These are phyloP conservation scores for Cremastinae sp. DNA, from an alignment of 2,888 invertebrate species.

Conservation along the genomic window DNA sequence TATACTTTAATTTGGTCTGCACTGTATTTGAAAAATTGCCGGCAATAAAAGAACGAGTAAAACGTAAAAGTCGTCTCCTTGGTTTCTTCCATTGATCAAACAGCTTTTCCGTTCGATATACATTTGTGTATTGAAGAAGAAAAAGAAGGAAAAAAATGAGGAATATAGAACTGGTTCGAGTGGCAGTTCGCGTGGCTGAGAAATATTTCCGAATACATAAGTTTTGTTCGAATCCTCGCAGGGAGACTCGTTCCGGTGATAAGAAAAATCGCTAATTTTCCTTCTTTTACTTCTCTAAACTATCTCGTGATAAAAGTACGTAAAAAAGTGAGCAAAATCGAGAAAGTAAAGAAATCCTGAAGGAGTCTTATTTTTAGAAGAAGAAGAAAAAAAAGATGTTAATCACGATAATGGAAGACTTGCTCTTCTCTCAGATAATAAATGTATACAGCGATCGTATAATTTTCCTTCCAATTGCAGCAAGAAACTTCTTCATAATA, in stretches of 20 bases:
- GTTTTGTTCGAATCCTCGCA: constrained; percentile 21
- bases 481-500: constrained; percentile 36
- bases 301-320: constrained; percentile 34
- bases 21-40: no score
- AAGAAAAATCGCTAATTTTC: background rate
- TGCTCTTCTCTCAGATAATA: constrained; percentile 14
- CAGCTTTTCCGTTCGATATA: constrained; percentile 26
- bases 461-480: constrained; percentile 19
- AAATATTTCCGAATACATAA: background rate
- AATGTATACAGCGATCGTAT: constrained; percentile 26
- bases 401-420: constrained; percentile 51
- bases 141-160: background rate
- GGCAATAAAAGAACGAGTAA: constrained; percentile 22
- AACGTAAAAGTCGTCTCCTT: constrained; percentile 13
- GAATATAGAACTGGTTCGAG: background rate
- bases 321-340: background rate
- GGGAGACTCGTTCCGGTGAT: constrained; percentile 19
- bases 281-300: constrained; percentile 8
- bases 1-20: no score
- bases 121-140: constrained; percentile 36
- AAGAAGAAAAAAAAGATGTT: constrained; percentile 32
- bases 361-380: background rate
- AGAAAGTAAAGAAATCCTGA: background rate
- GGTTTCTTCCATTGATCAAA: constrained; percentile 61
- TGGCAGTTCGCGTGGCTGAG: background rate